A percentile compares a stretch with the other conserved stretches of the same genome.
Evolutionary conservation across 1,140 invertebrate genomes (phyloP).

Genomic region (Caenorhabditis inopinata): DNA sequence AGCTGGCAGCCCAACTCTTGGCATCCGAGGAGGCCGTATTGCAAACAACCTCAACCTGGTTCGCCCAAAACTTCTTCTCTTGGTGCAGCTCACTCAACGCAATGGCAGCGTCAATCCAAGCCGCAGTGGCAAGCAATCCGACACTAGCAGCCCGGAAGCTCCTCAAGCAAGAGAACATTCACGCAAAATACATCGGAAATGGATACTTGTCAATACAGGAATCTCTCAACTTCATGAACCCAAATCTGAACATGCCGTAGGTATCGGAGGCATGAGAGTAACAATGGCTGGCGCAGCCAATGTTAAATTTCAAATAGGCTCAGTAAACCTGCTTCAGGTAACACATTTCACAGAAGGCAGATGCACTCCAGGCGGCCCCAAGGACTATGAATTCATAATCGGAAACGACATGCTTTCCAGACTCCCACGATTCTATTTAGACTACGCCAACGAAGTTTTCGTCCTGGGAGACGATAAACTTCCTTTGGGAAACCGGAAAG

Average conservation of each 20-base stretch:
- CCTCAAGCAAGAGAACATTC: background rate
- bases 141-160: background rate
- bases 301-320: too few relatives aligned
- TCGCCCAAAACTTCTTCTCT: background rate
- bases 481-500: background rate
- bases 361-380: too few relatives aligned
- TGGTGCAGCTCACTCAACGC: background rate
- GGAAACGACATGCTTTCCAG: background rate
- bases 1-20: background rate
- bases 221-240: too few relatives aligned
- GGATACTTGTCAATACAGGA: background rate
- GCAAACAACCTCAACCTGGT: background rate
- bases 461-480: background rate
- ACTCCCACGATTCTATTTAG: background rate
- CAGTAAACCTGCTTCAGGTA: too few relatives aligned
- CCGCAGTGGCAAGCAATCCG: background rate
- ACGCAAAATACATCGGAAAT: background rate
- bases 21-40: background rate
- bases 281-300: too few relatives aligned
- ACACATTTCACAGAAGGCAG: too few relatives aligned
- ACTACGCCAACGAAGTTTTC: background rate
- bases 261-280: too few relatives aligned
- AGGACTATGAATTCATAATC: background rate
- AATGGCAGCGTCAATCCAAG: background rate
- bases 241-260: too few relatives aligned